Percentiles rank a stretch among this genome's conserved stretches.
phyloP scores from a whole-genome alignment of 2,113 vertebrate species.

The Laterallus jamaicensis region DNA sequence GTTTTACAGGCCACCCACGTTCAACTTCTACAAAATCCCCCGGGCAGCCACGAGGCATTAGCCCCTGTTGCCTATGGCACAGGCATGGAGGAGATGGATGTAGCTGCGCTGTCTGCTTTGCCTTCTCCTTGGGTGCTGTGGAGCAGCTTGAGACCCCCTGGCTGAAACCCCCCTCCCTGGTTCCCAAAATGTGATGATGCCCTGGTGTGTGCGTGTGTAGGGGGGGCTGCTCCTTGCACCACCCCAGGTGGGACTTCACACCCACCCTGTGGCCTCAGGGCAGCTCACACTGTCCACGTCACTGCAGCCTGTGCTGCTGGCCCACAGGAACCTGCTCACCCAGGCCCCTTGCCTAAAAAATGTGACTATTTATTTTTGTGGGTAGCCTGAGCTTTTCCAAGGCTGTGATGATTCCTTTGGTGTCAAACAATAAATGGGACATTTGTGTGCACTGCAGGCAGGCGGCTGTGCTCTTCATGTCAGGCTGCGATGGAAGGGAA shows the following conservation, averaged over 20 bases:
- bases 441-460: neutral
- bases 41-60: slow-evolving; percentile 29
- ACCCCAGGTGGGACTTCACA: neutral
- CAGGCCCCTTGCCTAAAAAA: neutral
- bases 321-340: neutral
- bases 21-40: slow-evolving; percentile 37
- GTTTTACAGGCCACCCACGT: slow-evolving; percentile 27
- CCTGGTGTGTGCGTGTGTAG: accelerated
- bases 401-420: neutral
- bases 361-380: slow-evolving; percentile 42
- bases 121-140: neutral
- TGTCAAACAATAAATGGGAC: slow-evolving; percentile 14
- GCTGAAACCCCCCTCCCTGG: neutral
- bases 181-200: neutral
- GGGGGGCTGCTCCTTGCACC: too few relatives aligned
- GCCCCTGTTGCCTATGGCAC: accelerated
- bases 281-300: neutral
- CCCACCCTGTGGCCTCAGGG: neutral
- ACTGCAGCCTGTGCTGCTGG: neutral
- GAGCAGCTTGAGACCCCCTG: neutral
- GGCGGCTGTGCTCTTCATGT: accelerated
- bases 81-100: neutral
- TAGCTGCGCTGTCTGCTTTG: accelerated
- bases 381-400: neutral
- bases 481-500: accelerated